A percentile compares a stretch with the other conserved stretches of the same genome.
These are phyloP conservation scores for Gerris buenoi DNA, from an alignment of 1,140 invertebrate genomes.

Conservation along the genomic window DNA sequence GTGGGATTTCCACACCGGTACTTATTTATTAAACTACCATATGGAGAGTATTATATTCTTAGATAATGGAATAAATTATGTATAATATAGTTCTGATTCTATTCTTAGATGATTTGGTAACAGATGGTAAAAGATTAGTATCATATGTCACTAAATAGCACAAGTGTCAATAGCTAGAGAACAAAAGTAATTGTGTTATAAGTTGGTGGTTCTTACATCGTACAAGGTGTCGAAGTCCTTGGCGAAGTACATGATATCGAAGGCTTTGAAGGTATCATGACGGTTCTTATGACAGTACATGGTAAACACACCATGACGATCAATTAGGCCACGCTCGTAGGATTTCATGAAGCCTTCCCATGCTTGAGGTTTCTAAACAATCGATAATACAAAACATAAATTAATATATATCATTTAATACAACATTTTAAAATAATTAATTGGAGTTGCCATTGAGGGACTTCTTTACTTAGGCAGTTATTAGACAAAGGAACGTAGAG, in stretches of 20 bases:
- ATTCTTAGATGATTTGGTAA: too few species aligned
- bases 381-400: neutral
- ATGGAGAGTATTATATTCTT: too few species aligned
- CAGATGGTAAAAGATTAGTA: too few species aligned
- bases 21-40: too few species aligned
- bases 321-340: slow-evolving; percentile 38
- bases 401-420: neutral
- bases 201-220: too few species aligned
- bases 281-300: slow-evolving; percentile 41
- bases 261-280: slow-evolving; percentile 43
- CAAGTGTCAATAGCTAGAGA: too few species aligned
- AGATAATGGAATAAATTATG: too few species aligned
- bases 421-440: neutral
- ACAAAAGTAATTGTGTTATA: too few species aligned
- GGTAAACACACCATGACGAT: slow-evolving; percentile 44
- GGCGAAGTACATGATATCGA: slow-evolving; percentile 50
- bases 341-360: slow-evolving; percentile 36
- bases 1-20: too few species aligned
- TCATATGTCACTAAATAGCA: too few species aligned
- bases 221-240: slow-evolving; percentile 33
- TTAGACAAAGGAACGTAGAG: neutral
- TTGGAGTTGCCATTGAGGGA: neutral
- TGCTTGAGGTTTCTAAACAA: neutral
- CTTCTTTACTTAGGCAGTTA: neutral
- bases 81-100: too few species aligned